Conservation (phyloP, 2,888 invertebrate species). For the Drosophila prostipennis region DNA sequence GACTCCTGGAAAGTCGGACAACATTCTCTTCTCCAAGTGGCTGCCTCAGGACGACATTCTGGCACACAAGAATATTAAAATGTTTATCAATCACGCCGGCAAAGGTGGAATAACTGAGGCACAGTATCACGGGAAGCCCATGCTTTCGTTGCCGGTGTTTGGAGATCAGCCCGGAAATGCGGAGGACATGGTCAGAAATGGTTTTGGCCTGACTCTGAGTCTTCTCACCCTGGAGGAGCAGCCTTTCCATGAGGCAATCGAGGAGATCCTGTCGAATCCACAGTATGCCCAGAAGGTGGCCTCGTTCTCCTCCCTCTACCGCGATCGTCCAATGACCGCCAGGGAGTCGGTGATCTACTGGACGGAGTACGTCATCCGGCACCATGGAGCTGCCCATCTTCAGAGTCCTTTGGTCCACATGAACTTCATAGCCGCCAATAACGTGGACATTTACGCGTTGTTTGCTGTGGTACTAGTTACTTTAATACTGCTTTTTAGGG, state of each 20-base stretch:
- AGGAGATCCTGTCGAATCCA: background rate
- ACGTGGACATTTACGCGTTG: background rate
- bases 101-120: background rate
- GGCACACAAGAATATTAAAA: background rate
- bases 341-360: slow-evolving; percentile 3
- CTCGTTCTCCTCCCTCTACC: slow-evolving; percentile 1
- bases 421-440: slow-evolving; percentile 3
- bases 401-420: slow-evolving; percentile 6
- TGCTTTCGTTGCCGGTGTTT: background rate
- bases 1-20: background rate
- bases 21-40: slow-evolving; percentile 4
- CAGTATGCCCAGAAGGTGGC: background rate
- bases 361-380: slow-evolving; percentile 3
- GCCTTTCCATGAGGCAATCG: background rate
- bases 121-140: background rate
- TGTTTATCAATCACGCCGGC: background rate
- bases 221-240: background rate
- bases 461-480: background rate
- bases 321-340: background rate
- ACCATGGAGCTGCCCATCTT: slow-evolving; percentile 5
- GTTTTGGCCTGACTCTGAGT: background rate
- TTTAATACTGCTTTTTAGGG: background rate
- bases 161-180: slow-evolving; percentile 2
- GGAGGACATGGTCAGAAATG: background rate
- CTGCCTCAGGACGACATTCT: slow-evolving; percentile 1